Conservation (phyloP, 2,113 vertebrate species). For the Albula goreensis region DNA sequence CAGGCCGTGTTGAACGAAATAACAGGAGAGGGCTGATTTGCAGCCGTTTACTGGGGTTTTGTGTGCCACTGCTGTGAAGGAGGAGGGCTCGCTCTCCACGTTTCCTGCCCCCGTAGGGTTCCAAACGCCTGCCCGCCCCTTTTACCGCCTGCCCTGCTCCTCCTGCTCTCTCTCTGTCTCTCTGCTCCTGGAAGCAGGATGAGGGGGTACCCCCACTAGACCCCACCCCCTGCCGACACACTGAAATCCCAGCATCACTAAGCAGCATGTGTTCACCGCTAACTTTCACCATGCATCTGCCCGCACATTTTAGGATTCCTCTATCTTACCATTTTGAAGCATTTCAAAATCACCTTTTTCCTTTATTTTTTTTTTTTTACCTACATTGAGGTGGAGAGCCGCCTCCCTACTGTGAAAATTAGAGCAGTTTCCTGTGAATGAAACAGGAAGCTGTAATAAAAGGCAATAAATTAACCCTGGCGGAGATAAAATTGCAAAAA, state of each 20-base stretch:
- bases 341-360: not conserved
- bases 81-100: constrained; percentile 74
- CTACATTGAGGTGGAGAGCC: not conserved
- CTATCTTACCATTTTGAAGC: not conserved
- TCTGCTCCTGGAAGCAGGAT: constrained; percentile 69
- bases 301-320: not conserved
- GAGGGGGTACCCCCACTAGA: constrained; percentile 59
- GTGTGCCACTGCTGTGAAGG: constrained; percentile 72
- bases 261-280: not conserved
- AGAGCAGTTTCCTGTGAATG: not conserved
- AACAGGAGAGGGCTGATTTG: constrained; percentile 92
- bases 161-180: constrained; percentile 69
- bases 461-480: not conserved
- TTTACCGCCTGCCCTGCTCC: constrained; percentile 34
- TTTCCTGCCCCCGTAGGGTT: constrained; percentile 78
- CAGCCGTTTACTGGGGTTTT: constrained; percentile 96
- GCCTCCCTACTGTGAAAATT: not conserved
- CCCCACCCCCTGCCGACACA: constrained; percentile 56
- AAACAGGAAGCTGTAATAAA: constrained; percentile 7
- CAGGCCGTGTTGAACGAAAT: constrained; percentile 78
- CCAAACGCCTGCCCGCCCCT: constrained; percentile 50
- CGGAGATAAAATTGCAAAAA: not conserved
- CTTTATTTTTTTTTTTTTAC: not conserved
- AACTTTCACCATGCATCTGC: not conserved
- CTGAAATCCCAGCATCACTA: not conserved